Conservation (phyloP, 1,140 invertebrate species). For the Apis dorsata region DNA sequence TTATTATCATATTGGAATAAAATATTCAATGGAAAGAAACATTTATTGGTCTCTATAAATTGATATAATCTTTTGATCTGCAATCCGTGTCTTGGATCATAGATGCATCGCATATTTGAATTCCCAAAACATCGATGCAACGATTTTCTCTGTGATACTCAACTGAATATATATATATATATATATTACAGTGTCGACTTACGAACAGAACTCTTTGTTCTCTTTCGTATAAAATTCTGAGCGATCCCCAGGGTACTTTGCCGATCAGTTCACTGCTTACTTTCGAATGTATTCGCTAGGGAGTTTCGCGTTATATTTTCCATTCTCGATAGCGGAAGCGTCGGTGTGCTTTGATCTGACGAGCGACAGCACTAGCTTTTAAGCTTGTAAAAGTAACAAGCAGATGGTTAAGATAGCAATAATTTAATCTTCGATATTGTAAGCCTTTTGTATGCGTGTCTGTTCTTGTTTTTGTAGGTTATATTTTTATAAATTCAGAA, state of each 20-base stretch:
- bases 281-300: conserved; percentile 51
- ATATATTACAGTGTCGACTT: not conserved
- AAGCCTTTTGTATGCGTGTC: not conserved
- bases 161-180: not conserved
- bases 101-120: conserved; percentile 37
- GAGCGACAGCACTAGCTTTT: conserved; percentile 44
- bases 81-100: conserved; percentile 21
- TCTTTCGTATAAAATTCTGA: conserved; percentile 44
- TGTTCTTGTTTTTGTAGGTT: not conserved
- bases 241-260: conserved; percentile 41
- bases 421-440: conserved; percentile 50
- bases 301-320: conserved; percentile 47
- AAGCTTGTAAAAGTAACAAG: conserved; percentile 49
- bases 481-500: not conserved
- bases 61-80: conserved; percentile 38
- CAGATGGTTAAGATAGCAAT: conserved; percentile 64
- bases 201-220: conserved; percentile 38
- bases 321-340: conserved; percentile 42
- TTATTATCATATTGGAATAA: not conserved
- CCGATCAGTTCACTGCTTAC: conserved; percentile 36
- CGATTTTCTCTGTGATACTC: not conserved
- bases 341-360: conserved; percentile 59
- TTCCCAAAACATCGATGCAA: conserved; percentile 23
- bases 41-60: conserved; percentile 5
- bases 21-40: not conserved